Evolutionary conservation across 2,797 vertebrate genomes (phyloP).

Genomic region (Mormyrus hasselquistii): DNA sequence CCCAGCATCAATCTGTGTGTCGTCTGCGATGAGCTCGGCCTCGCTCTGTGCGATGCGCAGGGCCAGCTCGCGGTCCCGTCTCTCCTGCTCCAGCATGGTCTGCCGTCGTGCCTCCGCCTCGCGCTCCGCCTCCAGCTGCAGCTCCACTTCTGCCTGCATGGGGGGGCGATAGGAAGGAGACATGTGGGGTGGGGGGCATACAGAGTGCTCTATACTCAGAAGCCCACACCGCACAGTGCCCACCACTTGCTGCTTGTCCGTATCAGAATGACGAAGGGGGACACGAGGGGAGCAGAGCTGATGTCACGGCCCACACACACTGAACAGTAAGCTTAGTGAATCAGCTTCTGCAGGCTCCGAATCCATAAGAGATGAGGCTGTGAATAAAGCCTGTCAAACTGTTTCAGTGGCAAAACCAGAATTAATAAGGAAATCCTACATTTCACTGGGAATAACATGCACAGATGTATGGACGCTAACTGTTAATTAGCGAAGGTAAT

Average conservation of each 20-base stretch:
- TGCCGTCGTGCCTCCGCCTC: slow-evolving; percentile 81
- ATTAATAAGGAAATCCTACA: not conserved
- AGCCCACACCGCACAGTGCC: not conserved
- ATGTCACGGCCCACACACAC: not conserved
- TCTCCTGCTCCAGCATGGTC: slow-evolving; percentile 81
- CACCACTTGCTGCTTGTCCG: not conserved
- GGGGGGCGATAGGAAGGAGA: not conserved
- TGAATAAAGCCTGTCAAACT: not conserved
- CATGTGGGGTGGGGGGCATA: not conserved
- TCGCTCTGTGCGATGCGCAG: slow-evolving; percentile 89
- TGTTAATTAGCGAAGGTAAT: not conserved
- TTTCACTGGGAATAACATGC: not conserved
- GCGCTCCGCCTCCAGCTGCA: slow-evolving; percentile 73
- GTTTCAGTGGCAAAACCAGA: not conserved
- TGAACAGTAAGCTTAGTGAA: not conserved
- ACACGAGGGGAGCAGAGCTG: not conserved
- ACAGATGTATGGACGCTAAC: not conserved
- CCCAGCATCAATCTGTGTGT: slow-evolving; percentile 60
- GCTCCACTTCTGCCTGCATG: slow-evolving; percentile 79
- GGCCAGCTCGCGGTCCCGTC: slow-evolving; percentile 85
- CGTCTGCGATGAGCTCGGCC: slow-evolving; percentile 85
- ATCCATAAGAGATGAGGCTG: not conserved
- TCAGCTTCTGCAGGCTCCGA: not conserved
- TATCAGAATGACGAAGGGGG: not conserved
- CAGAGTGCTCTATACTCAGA: not conserved